Conservation (phyloP, 2,113 vertebrate species). For the Tangachromis dhanisi region DNA sequence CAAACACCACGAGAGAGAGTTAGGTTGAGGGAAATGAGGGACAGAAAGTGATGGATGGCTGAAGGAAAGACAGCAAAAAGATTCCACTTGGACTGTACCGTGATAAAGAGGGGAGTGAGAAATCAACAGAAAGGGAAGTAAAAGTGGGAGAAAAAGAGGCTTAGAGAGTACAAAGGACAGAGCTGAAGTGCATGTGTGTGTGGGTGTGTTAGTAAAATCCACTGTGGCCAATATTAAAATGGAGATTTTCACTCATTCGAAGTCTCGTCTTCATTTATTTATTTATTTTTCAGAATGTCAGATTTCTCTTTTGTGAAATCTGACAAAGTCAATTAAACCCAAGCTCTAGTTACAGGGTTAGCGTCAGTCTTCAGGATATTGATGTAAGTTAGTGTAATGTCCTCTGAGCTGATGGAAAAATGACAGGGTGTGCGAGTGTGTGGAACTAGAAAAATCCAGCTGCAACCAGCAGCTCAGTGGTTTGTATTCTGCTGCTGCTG, state of each 20-base stretch:
- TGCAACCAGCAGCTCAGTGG: constrained; percentile 40
- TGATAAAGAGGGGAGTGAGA: not conserved
- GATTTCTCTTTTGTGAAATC: not conserved
- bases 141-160: not conserved
- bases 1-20: not conserved
- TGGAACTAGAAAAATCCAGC: constrained; percentile 55
- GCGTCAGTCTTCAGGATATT: not conserved
- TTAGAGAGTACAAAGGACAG: not conserved
- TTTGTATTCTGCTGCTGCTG: constrained; percentile 28
- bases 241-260: not conserved
- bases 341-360: not conserved
- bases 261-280: not conserved
- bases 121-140: not conserved
- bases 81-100: constrained; percentile 12
- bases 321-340: not conserved
- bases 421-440: not conserved
- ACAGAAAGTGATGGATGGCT: constrained; percentile 12
- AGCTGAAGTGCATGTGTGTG: not conserved
- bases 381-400: not conserved
- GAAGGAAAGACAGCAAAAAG: constrained; percentile 19
- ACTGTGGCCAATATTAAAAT: not conserved
- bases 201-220: not conserved
- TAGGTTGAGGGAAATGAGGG: not conserved
- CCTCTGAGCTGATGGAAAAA: not conserved
- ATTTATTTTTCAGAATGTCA: not conserved